phyloP scores from a whole-genome alignment of 2,113 vertebrate genomes.

The Propithecus coquereli region DNA sequence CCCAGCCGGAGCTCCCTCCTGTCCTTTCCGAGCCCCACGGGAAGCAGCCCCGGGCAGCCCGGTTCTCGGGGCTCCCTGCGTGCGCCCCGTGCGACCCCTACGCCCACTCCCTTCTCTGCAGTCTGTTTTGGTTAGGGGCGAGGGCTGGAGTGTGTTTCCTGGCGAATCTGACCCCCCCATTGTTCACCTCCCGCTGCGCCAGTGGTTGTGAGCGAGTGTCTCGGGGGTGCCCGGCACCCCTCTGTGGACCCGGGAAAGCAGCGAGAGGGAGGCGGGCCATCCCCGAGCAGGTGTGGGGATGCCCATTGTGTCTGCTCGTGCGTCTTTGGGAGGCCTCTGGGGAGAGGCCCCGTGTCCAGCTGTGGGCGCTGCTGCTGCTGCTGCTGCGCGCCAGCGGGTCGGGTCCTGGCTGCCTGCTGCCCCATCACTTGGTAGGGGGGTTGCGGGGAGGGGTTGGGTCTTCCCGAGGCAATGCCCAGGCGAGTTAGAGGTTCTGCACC shows the following conservation, averaged over 20 bases:
- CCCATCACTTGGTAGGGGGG: background rate
- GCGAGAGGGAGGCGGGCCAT: background rate
- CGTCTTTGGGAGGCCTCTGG: background rate
- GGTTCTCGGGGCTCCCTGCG: background rate
- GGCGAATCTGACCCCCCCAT: constrained; percentile 38
- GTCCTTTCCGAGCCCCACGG: background rate
- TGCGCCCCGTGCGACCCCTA: background rate
- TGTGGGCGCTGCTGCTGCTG: background rate
- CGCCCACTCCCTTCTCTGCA: background rate
- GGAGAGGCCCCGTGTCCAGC: background rate
- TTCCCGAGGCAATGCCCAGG: background rate
- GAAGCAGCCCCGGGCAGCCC: background rate
- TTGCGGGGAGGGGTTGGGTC: background rate
- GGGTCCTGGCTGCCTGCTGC: background rate
- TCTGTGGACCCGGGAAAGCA: background rate
- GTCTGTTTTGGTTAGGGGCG: background rate
- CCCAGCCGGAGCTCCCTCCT: background rate
- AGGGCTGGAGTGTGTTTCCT: background rate
- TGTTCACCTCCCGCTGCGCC: constrained; percentile 39
- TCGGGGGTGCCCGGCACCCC: background rate
- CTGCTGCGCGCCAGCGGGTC: background rate
- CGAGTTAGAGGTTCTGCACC: background rate
- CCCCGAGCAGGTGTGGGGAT: constrained; percentile 50
- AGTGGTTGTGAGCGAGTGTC: background rate
- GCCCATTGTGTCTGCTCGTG: constrained; percentile 6